A percentile compares a stretch with the other conserved stretches of the same genome.
These are phyloP conservation scores for Porites divaricata DNA, from an alignment of 92 coral and sea anemone species.

Conservation along the genomic window DNA sequence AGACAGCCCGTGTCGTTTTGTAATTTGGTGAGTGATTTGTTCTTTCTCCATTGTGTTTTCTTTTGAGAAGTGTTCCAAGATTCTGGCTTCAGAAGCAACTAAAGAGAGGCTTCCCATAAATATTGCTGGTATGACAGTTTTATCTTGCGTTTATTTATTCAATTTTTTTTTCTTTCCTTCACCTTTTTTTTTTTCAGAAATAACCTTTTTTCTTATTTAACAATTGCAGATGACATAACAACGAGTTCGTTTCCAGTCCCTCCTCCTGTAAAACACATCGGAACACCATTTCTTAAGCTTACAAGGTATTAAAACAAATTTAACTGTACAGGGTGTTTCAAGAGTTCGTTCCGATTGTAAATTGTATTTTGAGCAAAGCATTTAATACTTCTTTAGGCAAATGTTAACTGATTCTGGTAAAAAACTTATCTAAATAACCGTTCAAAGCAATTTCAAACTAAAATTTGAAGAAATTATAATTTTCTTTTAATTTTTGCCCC, in stretches of 20 bases:
- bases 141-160: background rate
- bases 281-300: slow-evolving; percentile 77
- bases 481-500: too few relatives aligned
- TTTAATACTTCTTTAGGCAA: too few relatives aligned
- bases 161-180: background rate
- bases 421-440: too few relatives aligned
- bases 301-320: slow-evolving; percentile 68
- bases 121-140: slow-evolving; percentile 62
- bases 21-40: background rate
- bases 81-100: slow-evolving; percentile 68
- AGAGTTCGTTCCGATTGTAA: too few relatives aligned
- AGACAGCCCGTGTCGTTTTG: too few relatives aligned
- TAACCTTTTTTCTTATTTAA: too few relatives aligned
- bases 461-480: too few relatives aligned
- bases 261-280: slow-evolving; percentile 83
- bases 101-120: slow-evolving; percentile 69
- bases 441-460: too few relatives aligned
- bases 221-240: slow-evolving; percentile 72
- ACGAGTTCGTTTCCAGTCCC: slow-evolving; percentile 89
- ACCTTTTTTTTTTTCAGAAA: too few relatives aligned
- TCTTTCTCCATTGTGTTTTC: background rate
- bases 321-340: too few relatives aligned
- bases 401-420: too few relatives aligned
- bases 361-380: too few relatives aligned
- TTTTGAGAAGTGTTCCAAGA: slow-evolving; percentile 74